Conservation (phyloP, 2,113 vertebrate genomes). For the Lota lota region DNA sequence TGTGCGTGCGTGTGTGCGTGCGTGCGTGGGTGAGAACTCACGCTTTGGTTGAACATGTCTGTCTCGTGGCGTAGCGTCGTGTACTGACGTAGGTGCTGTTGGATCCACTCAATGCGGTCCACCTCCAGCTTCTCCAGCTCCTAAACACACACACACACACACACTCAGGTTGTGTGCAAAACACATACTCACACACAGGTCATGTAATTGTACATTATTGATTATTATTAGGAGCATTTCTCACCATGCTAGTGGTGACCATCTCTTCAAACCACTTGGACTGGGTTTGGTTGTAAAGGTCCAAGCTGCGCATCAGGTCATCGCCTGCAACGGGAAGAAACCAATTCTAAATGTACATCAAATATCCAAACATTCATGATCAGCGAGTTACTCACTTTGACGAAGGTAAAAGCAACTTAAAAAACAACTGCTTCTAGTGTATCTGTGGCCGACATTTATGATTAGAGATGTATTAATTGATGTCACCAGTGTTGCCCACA, state of each 20-base stretch:
- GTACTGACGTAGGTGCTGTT: slow-evolving; percentile 92
- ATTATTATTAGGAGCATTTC: background rate
- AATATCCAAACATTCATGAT: too few relatives aligned
- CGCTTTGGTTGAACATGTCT: slow-evolving; percentile 99
- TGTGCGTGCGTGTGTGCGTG: too few relatives aligned
- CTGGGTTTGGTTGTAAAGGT: slow-evolving; percentile 97
- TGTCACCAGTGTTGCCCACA: too few relatives aligned
- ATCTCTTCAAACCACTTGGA: slow-evolving; percentile 99
- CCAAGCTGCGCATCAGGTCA: slow-evolving; percentile 95
- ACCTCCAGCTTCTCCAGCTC: slow-evolving; percentile 96
- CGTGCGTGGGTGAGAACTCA: slow-evolving; percentile 68
- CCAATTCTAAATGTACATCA: too few relatives aligned
- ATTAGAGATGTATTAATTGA: too few relatives aligned
- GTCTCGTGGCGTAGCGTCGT: slow-evolving; percentile 94
- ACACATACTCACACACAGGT: too few relatives aligned
- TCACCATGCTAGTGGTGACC: slow-evolving; percentile 94
- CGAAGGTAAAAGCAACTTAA: too few relatives aligned
- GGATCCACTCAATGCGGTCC: slow-evolving; percentile 94
- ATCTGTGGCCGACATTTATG: too few relatives aligned
- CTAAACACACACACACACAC: slow-evolving; percentile 52
- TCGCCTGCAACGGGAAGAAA: slow-evolving; percentile 75
- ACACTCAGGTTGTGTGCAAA: background rate
- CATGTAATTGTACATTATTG: background rate
- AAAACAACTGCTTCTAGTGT: too few relatives aligned
- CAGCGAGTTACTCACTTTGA: too few relatives aligned